Evolutionary conservation across 2,888 invertebrate species (phyloP).

Genomic region (Phortica okadai): DNA sequence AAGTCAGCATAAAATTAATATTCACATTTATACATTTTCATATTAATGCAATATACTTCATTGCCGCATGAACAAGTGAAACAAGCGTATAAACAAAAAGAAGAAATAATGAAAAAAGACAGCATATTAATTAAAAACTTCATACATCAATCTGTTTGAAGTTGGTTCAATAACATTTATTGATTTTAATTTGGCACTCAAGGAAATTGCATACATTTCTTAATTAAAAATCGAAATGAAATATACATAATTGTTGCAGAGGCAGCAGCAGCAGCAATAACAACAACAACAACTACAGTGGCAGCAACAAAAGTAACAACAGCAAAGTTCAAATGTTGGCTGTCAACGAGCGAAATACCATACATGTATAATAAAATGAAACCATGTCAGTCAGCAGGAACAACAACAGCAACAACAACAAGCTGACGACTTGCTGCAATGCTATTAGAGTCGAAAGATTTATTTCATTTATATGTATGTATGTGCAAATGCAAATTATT

Average conservation of each 20-base stretch:
- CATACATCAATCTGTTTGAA: conserved; percentile 56
- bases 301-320: background rate
- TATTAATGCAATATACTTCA: background rate
- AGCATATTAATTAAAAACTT: conserved; percentile 28
- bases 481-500: background rate
- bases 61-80: background rate
- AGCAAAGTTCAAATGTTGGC: conserved; percentile 30
- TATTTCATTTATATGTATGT: background rate
- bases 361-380: conserved; percentile 11
- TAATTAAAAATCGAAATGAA: conserved; percentile 59
- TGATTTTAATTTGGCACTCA: conserved; percentile 63
- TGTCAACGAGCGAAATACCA: background rate
- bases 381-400: conserved; percentile 10
- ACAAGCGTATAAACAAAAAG: background rate
- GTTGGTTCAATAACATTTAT: conserved; percentile 56
- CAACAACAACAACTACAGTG: conserved; percentile 35
- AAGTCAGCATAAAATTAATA: background rate
- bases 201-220: conserved; percentile 52
- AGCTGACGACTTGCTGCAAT: background rate
- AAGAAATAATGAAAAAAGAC: background rate
- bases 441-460: background rate
- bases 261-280: background rate
- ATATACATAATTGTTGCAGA: conserved; percentile 15
- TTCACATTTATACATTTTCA: background rate
- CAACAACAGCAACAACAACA: background rate